Conservation (phyloP, 2,888 invertebrate species). For the Antheraea yamamai region DNA sequence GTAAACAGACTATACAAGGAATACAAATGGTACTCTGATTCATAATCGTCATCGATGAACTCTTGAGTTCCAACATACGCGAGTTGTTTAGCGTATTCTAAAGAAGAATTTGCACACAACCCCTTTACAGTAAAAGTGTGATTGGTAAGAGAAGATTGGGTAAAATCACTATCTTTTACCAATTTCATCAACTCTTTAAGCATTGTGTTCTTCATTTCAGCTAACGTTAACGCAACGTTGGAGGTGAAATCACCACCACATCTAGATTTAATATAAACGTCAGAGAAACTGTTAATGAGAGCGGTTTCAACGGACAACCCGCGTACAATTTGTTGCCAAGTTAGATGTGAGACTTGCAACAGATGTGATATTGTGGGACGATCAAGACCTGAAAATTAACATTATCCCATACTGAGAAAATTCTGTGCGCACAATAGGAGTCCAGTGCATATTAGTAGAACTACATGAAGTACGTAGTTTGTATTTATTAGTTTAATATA, state of each 20-base stretch:
- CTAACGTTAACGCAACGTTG: constrained; percentile 64
- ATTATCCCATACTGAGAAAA: background rate
- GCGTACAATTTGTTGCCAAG: constrained; percentile 84
- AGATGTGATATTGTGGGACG: constrained; percentile 84
- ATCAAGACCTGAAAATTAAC: constrained; percentile 76
- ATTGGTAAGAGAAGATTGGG: constrained; percentile 31
- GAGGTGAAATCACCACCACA: constrained; percentile 66
- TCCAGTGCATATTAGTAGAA: background rate
- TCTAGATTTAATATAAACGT: constrained; percentile 85
- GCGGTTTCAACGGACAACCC: constrained; percentile 82
- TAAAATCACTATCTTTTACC: constrained; percentile 36
- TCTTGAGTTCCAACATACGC: constrained; percentile 60
- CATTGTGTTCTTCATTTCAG: constrained; percentile 76
- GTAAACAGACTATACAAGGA: constrained; percentile 50
- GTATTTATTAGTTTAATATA: background rate
- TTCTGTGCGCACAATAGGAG: background rate
- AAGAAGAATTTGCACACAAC: constrained; percentile 74
- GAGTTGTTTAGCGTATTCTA: constrained; percentile 81
- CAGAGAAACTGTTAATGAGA: constrained; percentile 81
- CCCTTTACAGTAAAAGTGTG: constrained; percentile 69
- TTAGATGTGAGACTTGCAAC: constrained; percentile 84
- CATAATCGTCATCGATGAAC: constrained; percentile 28
- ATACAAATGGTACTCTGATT: constrained; percentile 29
- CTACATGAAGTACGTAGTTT: background rate
- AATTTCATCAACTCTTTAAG: constrained; percentile 53